Base-by-base conservation (phyloP, 2,797 vertebrate species). In the Strix occidentalis region DNA sequence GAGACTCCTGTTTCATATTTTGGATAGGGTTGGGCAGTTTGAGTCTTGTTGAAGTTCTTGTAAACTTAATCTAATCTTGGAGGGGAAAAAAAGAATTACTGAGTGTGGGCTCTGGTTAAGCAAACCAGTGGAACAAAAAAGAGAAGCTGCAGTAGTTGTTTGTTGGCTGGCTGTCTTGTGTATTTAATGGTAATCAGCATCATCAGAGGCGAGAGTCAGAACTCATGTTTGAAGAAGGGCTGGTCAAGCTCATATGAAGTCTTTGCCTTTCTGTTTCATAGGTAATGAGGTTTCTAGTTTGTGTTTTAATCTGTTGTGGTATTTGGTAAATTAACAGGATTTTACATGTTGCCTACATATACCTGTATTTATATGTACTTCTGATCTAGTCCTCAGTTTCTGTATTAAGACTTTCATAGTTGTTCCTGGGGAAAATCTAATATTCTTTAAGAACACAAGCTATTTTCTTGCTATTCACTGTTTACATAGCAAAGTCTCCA, bases 271-370 rank as follows among this genome's bases (percentile, higher is more conserved):
- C 18, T n/a, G 9, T 63, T 56, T 56, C n/a, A 5, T 41, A 24
- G 37, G 11, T 60, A 50, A 31, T n/a, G 16, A 50, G 15, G 23
- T 37, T 81, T 81, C 43, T 37, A 51, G 18, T 28, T 7, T n/a
- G 20, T 65, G 25, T 65, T 65, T 39, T 50, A 25, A 18, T 66
- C 48, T 81, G 18, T 66, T 1, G 1, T 0, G 1, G 35, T 50
- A 45, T 54, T 65, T 50, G 28, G 26, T 72, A 53, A 57, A n/a
- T 71, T 41, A 51, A 61, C 29, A 48, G 31, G 41, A 24, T 46
- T 57, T 58, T 37, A 37, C 3, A 5, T 23, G 13, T 85, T 66
- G 43, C 21, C 51, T 71, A 3, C 28, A 19, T 46, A 31, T 12
- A 29, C 25, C n/a, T 57, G 6, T 41, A 29, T 51, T 68, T 57